A percentile compares a stretch with the other conserved stretches of the same genome.
Evolutionary conservation across 1,140 invertebrate species (phyloP).

Genomic region (Conus betulinus): DNA sequence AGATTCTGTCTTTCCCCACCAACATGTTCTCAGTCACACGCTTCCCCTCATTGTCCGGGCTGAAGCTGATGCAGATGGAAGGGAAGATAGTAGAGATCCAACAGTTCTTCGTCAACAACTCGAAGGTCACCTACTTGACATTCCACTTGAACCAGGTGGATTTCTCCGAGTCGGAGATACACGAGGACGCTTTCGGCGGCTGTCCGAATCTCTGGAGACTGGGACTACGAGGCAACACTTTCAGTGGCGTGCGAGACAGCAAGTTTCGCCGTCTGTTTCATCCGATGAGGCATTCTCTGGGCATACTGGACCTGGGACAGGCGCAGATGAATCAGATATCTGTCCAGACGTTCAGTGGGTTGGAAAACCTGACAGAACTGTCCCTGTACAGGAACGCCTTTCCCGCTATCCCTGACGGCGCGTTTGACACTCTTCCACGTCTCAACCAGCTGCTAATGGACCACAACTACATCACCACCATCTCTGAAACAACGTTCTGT

Average conservation of each 20-base stretch:
- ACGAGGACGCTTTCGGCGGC: not conserved
- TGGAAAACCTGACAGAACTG: not conserved
- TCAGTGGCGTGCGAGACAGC: not conserved
- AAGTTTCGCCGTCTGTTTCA: not conserved
- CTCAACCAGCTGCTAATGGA: not conserved
- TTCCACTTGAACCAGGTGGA: not conserved
- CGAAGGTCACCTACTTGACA: not conserved
- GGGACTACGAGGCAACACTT: not conserved
- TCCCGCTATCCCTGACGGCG: not conserved
- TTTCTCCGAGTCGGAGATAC: not conserved
- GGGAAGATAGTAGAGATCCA: not conserved
- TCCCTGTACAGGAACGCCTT: not conserved
- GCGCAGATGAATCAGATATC: not conserved
- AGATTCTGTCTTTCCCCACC: not conserved
- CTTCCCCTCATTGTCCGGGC: not conserved
- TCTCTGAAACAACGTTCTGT: not conserved
- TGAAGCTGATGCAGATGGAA: conserved; percentile 9
- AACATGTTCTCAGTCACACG: not conserved
- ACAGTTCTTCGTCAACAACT: not conserved
- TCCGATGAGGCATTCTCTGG: not conserved
- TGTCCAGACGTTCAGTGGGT: not conserved
- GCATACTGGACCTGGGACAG: not conserved
- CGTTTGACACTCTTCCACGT: not conserved
- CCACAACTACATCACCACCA: conserved; percentile 3
- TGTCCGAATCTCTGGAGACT: not conserved